Evolutionary conservation across 1,140 invertebrate genomes (phyloP).

Genomic region (Thaumatotibia leucotreta): DNA sequence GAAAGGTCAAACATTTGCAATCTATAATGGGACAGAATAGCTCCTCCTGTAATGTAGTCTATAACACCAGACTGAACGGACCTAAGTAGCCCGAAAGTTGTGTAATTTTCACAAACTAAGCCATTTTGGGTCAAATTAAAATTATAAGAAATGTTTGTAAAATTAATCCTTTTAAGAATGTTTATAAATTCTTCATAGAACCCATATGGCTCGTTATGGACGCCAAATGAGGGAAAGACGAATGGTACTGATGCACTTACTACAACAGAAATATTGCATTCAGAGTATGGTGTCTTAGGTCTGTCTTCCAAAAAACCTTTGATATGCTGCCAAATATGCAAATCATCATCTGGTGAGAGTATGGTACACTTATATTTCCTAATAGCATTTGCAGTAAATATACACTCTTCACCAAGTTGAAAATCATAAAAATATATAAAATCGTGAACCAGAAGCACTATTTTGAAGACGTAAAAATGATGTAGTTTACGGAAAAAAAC

Average conservation of each 20-base stretch:
- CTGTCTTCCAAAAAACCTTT: neutral
- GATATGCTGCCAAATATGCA: neutral
- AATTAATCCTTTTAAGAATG: neutral
- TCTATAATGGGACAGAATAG: neutral
- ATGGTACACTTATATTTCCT: neutral
- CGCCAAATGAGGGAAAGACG: neutral
- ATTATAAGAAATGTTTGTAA: neutral
- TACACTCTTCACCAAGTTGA: neutral
- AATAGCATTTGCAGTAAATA: neutral
- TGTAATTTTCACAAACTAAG: neutral
- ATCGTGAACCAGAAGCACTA: neutral
- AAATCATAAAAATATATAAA: neutral
- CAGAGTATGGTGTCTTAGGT: neutral
- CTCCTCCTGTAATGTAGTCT: neutral
- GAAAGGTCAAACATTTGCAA: neutral
- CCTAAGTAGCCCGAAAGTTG: neutral
- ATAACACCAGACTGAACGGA: neutral
- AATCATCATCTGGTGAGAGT: neutral
- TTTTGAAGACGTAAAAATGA: conserved; percentile 7
- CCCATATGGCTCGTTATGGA: neutral
- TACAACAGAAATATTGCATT: neutral
- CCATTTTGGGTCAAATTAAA: neutral
- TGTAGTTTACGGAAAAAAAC: neutral
- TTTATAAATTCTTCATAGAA: neutral
- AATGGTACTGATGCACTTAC: neutral